Percentiles rank a stretch among this genome's conserved stretches.
These are phyloP conservation scores for Diabrotica undecimpunctata DNA, from an alignment of 1,140 invertebrate genomes.

Conservation along the genomic window DNA sequence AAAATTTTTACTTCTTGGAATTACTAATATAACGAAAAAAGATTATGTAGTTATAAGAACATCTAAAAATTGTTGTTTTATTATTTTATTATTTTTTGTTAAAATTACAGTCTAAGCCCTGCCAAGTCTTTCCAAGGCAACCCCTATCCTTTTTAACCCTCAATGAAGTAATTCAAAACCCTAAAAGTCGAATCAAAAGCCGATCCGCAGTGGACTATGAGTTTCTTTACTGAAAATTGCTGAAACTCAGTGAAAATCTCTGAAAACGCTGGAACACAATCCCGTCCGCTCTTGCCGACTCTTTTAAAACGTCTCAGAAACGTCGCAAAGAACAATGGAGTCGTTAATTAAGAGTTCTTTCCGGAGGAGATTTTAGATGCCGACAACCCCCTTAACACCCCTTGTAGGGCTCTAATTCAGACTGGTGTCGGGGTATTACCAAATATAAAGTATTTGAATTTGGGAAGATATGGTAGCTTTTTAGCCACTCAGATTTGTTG, in stretches of 20 bases:
- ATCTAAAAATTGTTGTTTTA: too few species aligned
- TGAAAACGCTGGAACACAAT: constrained; percentile 2
- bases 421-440: neutral
- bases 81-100: too few species aligned
- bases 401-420: neutral
- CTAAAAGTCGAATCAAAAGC: constrained; percentile 9
- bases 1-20: too few species aligned
- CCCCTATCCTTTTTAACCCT: neutral
- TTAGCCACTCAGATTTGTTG: too few species aligned
- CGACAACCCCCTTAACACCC: constrained; percentile 1
- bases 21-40: too few species aligned
- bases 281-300: constrained; percentile 18
- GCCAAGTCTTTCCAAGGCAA: neutral
- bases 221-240: constrained; percentile 30
- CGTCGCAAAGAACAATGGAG: constrained; percentile 40
- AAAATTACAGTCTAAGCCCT: too few species aligned
- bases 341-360: constrained; percentile 44
- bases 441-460: neutral
- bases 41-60: too few species aligned
- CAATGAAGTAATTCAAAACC: constrained; percentile 24
- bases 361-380: constrained; percentile 9
- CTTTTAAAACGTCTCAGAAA: constrained; percentile 31
- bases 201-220: constrained; percentile 26
- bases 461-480: neutral
- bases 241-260: constrained; percentile 5